These are phyloP conservation scores for Drosophila mayaguana DNA, from an alignment of 2,888 invertebrate species.

Conservation along the genomic window DNA sequence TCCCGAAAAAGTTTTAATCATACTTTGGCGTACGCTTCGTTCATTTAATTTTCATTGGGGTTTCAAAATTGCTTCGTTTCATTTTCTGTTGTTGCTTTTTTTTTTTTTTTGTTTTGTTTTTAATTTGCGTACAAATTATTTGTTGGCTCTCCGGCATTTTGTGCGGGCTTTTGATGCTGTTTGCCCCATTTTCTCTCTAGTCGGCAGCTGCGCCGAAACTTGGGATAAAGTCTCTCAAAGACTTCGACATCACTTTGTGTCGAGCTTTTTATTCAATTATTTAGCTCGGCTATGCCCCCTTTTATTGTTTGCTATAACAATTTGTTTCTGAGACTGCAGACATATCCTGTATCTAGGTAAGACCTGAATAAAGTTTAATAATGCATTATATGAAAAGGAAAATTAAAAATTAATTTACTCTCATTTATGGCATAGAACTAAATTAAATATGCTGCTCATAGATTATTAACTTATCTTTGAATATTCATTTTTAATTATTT, in stretches of 20 bases:
- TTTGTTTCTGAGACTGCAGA: neutral
- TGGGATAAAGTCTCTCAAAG: constrained; percentile 61
- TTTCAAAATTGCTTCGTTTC: constrained; percentile 32
- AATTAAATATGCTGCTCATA: too few relatives aligned
- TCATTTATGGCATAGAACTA: too few relatives aligned
- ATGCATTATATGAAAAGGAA: too few relatives aligned
- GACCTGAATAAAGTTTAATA: too few relatives aligned
- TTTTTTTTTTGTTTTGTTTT: constrained; percentile 66
- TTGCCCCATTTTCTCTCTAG: constrained; percentile 12
- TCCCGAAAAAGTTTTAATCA: constrained; percentile 75
- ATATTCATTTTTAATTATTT: too few relatives aligned
- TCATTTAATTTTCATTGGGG: constrained; percentile 68
- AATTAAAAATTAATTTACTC: too few relatives aligned
- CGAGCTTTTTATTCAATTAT: constrained; percentile 60
- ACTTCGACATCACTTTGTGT: constrained; percentile 63
- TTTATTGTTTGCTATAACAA: constrained; percentile 8
- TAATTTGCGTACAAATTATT: constrained; percentile 79
- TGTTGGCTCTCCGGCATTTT: constrained; percentile 52
- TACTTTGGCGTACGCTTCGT: constrained; percentile 71
- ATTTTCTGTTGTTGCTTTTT: too few relatives aligned
- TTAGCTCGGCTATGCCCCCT: constrained; percentile 24
- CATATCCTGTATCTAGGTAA: neutral
- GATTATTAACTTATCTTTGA: too few relatives aligned
- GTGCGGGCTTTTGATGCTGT: constrained; percentile 48
- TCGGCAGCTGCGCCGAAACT: constrained; percentile 67